These are phyloP conservation scores for Excalfactoria chinensis DNA, from an alignment of 2,113 vertebrate species.

Conservation along the genomic window DNA sequence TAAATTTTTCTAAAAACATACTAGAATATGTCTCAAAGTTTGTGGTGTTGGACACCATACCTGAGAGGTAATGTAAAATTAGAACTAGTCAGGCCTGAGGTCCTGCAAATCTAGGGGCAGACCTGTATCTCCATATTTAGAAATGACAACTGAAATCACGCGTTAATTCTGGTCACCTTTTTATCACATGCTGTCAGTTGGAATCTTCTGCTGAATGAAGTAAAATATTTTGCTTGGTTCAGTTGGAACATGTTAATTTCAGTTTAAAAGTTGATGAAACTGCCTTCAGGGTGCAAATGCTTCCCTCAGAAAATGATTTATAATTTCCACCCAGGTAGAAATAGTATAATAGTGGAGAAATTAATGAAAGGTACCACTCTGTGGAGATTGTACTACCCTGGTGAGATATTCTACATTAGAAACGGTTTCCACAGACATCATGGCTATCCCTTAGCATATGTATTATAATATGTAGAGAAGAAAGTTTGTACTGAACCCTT, in stretches of 20 bases:
- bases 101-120: not conserved
- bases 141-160: not conserved
- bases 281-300: slow-evolving; percentile 17
- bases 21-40: not conserved
- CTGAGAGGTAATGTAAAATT: not conserved
- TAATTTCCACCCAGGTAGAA: slow-evolving; percentile 1
- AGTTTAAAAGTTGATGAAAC: not conserved
- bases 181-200: not conserved
- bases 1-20: not conserved
- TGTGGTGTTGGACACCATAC: not conserved
- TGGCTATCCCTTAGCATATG: not conserved
- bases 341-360: slow-evolving; percentile 19
- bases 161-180: not conserved
- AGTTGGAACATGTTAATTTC: not conserved
- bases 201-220: not conserved
- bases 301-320: slow-evolving; percentile 41
- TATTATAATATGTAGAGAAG: not conserved
- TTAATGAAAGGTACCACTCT: slow-evolving; percentile 15
- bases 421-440: not conserved
- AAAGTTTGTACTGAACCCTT: not conserved
- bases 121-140: not conserved
- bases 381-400: not conserved
- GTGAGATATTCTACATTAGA: not conserved
- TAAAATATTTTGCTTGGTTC: not conserved
- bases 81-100: not conserved